phyloP scores from a whole-genome alignment of 1,140 invertebrate genomes.

The Onthophagus taurus region DNA sequence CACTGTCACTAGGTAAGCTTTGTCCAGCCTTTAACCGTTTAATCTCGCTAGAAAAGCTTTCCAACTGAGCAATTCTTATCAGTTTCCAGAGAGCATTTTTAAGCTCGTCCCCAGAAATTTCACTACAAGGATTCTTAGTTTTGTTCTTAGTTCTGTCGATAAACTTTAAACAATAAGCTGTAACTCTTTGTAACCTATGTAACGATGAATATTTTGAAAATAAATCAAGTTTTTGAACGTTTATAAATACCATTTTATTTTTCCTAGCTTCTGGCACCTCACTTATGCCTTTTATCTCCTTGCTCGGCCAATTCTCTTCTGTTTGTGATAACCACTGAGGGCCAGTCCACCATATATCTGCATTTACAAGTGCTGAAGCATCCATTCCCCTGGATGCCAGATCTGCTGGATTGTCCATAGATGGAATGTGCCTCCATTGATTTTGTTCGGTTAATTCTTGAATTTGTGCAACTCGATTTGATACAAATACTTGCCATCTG shows the following conservation, averaged over 20 bases:
- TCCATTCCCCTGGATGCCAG: neutral
- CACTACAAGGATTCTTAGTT: no score
- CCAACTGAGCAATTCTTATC: neutral
- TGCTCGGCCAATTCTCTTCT: no score
- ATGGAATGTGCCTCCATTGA: neutral
- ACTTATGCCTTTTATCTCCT: no score
- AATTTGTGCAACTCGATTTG: neutral
- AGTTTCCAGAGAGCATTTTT: neutral
- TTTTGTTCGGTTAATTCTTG: no score
- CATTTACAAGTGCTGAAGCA: no score
- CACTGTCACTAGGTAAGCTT: constrained; percentile 5
- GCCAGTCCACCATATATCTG: no score
- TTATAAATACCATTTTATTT: no score
- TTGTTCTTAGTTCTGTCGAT: neutral
- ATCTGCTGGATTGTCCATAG: neutral
- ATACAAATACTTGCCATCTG: neutral
- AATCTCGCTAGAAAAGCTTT: neutral
- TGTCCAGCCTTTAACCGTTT: neutral
- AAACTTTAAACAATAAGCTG: neutral
- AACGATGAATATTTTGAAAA: neutral
- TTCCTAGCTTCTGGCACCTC: no score
- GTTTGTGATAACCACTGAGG: no score
- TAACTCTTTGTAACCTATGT: neutral
- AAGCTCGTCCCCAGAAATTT: no score
- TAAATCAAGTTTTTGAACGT: neutral